Evolutionary conservation across 2,797 vertebrate species (phyloP).

Genomic region (Hephaestus fuliginosus): DNA sequence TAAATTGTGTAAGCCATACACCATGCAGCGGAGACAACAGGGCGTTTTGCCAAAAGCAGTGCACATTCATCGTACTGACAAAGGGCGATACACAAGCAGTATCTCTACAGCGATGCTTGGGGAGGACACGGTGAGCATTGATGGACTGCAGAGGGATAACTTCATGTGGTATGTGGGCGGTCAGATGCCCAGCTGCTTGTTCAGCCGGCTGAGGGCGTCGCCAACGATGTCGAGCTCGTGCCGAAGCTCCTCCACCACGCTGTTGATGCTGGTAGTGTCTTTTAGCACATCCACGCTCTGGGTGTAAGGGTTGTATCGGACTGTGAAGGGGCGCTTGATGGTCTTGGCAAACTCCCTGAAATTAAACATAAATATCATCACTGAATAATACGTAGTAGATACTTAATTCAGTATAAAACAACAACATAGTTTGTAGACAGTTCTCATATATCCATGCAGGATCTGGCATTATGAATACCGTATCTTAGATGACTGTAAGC

Average conservation of each 20-base stretch:
- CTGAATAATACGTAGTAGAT: background rate
- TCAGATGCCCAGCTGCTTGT: slow-evolving; percentile 90
- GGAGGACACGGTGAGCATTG: slow-evolving; percentile 34
- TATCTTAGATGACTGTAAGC: background rate
- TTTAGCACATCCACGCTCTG: slow-evolving; percentile 95
- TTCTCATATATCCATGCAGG: background rate
- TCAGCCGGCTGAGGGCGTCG: slow-evolving; percentile 92
- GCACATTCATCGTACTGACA: slow-evolving; percentile 71
- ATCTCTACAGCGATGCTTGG: slow-evolving; percentile 57
- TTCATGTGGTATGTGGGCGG: background rate
- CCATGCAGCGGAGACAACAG: slow-evolving; percentile 48
- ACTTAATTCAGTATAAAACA: background rate
- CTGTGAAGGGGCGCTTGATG: slow-evolving; percentile 95
- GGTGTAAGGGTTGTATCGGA: slow-evolving; percentile 97
- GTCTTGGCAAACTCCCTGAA: slow-evolving; percentile 98
- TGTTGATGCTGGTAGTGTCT: slow-evolving; percentile 93
- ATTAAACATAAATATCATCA: slow-evolving; percentile 20
- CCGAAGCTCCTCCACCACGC: slow-evolving; percentile 92
- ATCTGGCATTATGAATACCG: background rate
- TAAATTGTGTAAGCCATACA: slow-evolving; percentile 36
- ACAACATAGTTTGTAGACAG: background rate
- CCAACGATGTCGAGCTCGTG: slow-evolving; percentile 94
- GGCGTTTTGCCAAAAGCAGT: slow-evolving; percentile 41
- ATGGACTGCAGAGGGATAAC: slow-evolving; percentile 20
- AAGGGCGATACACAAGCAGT: slow-evolving; percentile 62